Evolutionary conservation across 2,113 vertebrate genomes (phyloP).

Genomic region (Climacteris rufus): DNA sequence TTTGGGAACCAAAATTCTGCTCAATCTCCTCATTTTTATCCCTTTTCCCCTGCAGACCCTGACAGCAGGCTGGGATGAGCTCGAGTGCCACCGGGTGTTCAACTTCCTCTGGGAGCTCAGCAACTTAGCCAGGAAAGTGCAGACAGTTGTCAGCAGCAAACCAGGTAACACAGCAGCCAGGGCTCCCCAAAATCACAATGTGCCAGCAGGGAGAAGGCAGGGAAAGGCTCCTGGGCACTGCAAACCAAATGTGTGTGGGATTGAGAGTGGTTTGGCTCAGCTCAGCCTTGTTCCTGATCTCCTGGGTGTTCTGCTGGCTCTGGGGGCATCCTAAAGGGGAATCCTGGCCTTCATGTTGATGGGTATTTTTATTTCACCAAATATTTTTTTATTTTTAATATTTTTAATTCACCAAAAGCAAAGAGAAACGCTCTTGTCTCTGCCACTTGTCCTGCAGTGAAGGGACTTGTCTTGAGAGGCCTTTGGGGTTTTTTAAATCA

Average conservation of each 20-base stretch:
- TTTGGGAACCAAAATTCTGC: neutral
- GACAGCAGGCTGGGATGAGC: constrained; percentile 88
- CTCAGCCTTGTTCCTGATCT: neutral
- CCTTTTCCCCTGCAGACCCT: constrained; percentile 71
- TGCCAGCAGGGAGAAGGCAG: neutral
- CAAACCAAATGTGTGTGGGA: neutral
- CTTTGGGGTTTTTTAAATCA: neutral
- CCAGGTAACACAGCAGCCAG: constrained; percentile 73
- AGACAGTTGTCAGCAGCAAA: constrained; percentile 74
- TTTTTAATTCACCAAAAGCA: neutral
- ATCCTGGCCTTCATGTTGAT: neutral
- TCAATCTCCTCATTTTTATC: neutral
- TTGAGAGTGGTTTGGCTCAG: neutral
- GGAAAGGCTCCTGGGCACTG: neutral
- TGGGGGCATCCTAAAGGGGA: neutral
- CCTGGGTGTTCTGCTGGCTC: fast-evolving
- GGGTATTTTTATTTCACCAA: neutral
- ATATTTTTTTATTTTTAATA: too few species aligned
- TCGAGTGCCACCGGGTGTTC: constrained; percentile 86
- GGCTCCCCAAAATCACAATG: neutral
- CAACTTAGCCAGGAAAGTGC: constrained; percentile 75
- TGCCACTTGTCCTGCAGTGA: neutral
- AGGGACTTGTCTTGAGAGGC: neutral
- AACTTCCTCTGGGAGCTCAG: constrained; percentile 82
- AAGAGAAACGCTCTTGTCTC: neutral